These are phyloP conservation scores for Zele albiditarsus DNA, from an alignment of 2,888 invertebrate species.

Conservation along the genomic window DNA sequence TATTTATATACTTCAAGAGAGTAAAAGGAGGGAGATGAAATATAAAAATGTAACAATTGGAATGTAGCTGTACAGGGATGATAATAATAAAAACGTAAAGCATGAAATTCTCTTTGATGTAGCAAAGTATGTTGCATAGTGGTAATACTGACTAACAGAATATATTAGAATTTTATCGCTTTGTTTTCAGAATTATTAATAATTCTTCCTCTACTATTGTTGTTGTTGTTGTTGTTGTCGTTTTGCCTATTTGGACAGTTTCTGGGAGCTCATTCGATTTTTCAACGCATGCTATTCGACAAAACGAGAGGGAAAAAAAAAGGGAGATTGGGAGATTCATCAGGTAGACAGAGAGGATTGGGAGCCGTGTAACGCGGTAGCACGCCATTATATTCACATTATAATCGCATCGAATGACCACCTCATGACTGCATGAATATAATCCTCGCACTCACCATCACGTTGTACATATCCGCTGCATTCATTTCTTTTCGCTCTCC, in stretches of 20 bases:
- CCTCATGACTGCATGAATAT: slow-evolving; percentile 61
- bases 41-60: no score
- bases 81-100: no score
- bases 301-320: slow-evolving; percentile 12
- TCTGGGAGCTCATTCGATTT: slow-evolving; percentile 4
- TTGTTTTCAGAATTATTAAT: background rate
- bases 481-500: slow-evolving; percentile 5
- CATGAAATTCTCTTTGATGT: no score
- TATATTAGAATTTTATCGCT: no score
- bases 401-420: slow-evolving; percentile 69
- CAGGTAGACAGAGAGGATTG: slow-evolving; percentile 40
- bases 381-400: slow-evolving; percentile 70
- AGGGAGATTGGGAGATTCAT: slow-evolving; percentile 33
- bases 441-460: slow-evolving; percentile 49
- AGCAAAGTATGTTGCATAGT: no score
- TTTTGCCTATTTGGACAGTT: background rate
- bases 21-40: no score
- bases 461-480: slow-evolving; percentile 10
- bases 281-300: slow-evolving; percentile 5
- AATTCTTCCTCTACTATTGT: background rate
- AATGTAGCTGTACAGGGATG: no score
- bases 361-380: slow-evolving; percentile 67
- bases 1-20: background rate
- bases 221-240: background rate
- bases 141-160: no score